These are phyloP conservation scores for Remorina albescens DNA, from an alignment of 2,797 vertebrate species.

Conservation along the genomic window DNA sequence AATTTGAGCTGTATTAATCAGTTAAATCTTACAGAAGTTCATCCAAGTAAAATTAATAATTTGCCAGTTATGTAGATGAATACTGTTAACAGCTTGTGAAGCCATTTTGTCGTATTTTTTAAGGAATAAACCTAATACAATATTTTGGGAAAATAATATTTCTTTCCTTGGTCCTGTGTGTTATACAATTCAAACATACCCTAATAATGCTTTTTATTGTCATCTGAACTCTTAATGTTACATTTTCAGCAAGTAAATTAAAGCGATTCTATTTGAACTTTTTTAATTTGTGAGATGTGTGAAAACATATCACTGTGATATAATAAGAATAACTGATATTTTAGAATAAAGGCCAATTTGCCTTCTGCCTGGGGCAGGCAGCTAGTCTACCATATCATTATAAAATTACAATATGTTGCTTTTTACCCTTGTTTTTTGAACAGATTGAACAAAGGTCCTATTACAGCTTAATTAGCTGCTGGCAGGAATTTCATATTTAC, in stretches of 20 bases:
- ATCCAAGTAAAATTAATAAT: constrained; percentile 18
- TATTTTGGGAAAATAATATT: constrained; percentile 19
- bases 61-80: constrained; percentile 29
- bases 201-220: constrained; percentile 4
- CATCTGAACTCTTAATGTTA: constrained; percentile 1
- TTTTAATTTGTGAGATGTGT: constrained; percentile 5
- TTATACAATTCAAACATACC: constrained; percentile 9
- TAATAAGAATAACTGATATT: background rate
- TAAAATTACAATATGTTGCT: background rate
- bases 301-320: constrained; percentile 18
- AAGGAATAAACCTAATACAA: constrained; percentile 26
- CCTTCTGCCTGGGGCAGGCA: background rate
- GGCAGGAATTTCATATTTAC: background rate
- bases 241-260: constrained; percentile 11
- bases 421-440: background rate
- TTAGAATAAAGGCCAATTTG: background rate
- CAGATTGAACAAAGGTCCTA: background rate
- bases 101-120: constrained; percentile 24
- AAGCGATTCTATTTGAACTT: constrained; percentile 1
- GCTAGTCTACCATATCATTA: background rate
- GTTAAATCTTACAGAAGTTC: constrained; percentile 20
- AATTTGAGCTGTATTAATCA: constrained; percentile 23
- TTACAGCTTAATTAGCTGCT: background rate
- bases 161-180: constrained; percentile 22
- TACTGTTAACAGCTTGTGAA: constrained; percentile 35